phyloP scores from a whole-genome alignment of 37 sponge, comb jelly and placozoan genomes.

The Hexactinellida sp. region DNA sequence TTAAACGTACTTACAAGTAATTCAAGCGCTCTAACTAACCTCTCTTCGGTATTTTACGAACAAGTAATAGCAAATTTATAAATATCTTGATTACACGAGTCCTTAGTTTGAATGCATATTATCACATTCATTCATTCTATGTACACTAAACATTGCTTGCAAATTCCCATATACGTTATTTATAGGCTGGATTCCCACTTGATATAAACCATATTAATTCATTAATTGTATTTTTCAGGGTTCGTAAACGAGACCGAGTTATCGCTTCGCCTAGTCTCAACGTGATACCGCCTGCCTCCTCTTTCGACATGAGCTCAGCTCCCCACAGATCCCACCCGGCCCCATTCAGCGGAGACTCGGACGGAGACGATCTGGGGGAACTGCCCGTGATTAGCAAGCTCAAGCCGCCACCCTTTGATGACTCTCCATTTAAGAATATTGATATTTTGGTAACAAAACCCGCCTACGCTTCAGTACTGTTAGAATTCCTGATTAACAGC shows the following conservation, averaged over 20 bases:
- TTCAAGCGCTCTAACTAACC: no score
- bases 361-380: not conserved
- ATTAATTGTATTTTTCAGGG: not conserved
- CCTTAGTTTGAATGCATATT: no score
- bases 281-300: not conserved
- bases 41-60: no score
- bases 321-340: not conserved
- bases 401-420: not conserved
- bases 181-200: not conserved
- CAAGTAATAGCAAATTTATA: no score
- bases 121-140: not conserved
- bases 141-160: not conserved
- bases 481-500: constrained; percentile 17
- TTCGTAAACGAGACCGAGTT: not conserved
- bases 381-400: not conserved
- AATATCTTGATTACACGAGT: no score
- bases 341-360: not conserved
- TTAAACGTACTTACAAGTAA: no score
- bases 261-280: not conserved
- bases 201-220: not conserved
- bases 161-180: not conserved
- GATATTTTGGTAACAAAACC: not conserved
- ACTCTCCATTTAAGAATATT: not conserved
- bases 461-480: not conserved
- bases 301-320: not conserved